phyloP scores from a whole-genome alignment of 2,113 vertebrate genomes.

The Rhombomys opimus region DNA sequence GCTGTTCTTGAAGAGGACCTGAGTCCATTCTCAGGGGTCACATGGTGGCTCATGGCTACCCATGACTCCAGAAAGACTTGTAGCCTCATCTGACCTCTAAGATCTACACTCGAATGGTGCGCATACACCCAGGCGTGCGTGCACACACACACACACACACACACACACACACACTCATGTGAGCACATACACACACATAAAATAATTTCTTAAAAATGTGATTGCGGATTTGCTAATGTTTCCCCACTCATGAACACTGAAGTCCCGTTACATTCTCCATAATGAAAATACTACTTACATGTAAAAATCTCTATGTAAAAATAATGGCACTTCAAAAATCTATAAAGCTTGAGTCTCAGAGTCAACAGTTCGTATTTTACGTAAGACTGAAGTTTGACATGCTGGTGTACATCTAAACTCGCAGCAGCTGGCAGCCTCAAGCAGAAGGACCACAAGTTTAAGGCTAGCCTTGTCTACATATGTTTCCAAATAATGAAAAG shows the following conservation, averaged over 20 bases:
- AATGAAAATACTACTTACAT: neutral
- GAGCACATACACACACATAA: neutral
- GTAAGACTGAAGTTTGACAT: neutral
- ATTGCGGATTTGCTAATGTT: neutral
- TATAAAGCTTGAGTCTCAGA: neutral
- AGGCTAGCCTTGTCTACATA: neutral
- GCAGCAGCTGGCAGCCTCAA: neutral
- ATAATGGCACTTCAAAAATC: neutral
- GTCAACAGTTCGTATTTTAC: neutral
- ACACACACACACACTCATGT: neutral
- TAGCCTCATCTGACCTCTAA: neutral
- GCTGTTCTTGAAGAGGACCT: neutral
- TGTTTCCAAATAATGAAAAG: neutral
- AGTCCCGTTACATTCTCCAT: neutral
- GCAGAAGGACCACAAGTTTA: neutral
- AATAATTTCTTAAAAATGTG: neutral
- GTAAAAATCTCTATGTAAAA: neutral
- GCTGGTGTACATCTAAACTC: neutral
- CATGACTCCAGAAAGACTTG: neutral
- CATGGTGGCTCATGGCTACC: neutral
- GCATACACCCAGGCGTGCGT: no score
- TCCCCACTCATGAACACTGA: neutral
- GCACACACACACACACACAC: no score
- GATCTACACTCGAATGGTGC: no score
- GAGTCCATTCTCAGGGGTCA: no score